Percentiles rank a stretch among this genome's conserved stretches.
phyloP scores from a whole-genome alignment of 2,113 vertebrate genomes.

The Pangasianodon gigas region DNA sequence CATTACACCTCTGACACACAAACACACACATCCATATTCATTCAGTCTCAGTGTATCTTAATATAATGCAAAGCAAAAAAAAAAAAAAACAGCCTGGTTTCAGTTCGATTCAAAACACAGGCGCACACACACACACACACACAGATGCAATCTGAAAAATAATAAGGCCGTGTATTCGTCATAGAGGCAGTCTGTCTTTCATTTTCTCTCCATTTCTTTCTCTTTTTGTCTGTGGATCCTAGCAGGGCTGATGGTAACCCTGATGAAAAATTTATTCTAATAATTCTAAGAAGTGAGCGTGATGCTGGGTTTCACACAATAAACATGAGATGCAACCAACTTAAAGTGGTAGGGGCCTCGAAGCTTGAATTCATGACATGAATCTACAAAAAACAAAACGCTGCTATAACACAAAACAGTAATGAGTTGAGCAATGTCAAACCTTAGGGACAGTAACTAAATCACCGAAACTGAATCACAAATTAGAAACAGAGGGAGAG shows the following conservation, averaged over 20 bases:
- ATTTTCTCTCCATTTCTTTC: neutral
- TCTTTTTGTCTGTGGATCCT: neutral
- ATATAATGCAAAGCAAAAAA: neutral
- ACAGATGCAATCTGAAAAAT: neutral
- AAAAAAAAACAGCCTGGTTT: neutral
- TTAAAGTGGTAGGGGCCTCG: neutral
- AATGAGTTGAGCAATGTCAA: neutral
- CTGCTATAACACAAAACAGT: neutral
- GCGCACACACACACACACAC: neutral
- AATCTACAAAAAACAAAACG: neutral
- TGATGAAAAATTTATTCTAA: neutral
- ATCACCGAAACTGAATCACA: neutral
- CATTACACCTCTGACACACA: conserved; percentile 44
- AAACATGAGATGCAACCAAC: neutral
- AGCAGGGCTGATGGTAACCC: neutral
- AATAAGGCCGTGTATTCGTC: neutral
- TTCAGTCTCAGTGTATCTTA: neutral
- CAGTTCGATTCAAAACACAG: neutral
- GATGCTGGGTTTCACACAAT: neutral
- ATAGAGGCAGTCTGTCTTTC: neutral
- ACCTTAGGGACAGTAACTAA: neutral
- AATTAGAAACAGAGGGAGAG: neutral
- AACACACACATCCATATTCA: conserved; percentile 30
- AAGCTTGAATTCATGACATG: neutral
- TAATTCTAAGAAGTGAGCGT: neutral